Evolutionary conservation across 2,797 vertebrate genomes (phyloP), one percentile per base, ranked within the genome.

Genomic region (Catamblyrhynchus diadema): DNA sequence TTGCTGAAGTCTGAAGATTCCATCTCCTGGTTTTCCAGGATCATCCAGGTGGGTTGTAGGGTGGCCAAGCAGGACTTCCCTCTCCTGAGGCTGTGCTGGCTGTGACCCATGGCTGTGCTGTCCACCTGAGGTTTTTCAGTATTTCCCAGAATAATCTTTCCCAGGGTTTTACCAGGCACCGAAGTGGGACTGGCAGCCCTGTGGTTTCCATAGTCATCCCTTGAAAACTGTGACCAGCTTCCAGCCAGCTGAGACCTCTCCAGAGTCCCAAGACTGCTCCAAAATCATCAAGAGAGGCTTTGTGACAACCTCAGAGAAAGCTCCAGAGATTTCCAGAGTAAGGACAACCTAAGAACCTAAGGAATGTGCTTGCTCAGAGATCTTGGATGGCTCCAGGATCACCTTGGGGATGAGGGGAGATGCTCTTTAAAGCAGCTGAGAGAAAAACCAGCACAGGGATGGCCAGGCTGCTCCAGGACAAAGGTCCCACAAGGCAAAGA

Each of bases 341-440:
- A 50, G 27, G 59, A 56, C 22, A 41, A 21, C 2, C 4, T 0
- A 6, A 27, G 21, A 48, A 11, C 47, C 10, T 10, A 4, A 64
- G 71, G n/a, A 30, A 44, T 7, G 16, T 25, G 37, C 14, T 25
- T 17, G 22, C 14, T 48, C 4, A 27, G 54, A 39, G 32, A 8
- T 33, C n/a, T 37, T 6, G 3, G n/a, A 12, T 35, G 62, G 12
- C 5, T 85, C 50, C 25, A 30, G 0, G 0, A 4, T 2, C 12
- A 16, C 45, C 62, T 9, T 14, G 41, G 62, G 44, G 48, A 25
- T 2, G 20, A 50, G 6, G 14, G 22, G 30, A 74, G 57, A 25
- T 30, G 24, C 2, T 30, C 64, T 13, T 42, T 4, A 6, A 30
- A 61, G 47, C 82, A 77, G 23, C 9, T 8, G 37, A 66, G 39